Base-by-base conservation (phyloP, 2,113 vertebrate genomes). In the Cololabis saira region DNA sequence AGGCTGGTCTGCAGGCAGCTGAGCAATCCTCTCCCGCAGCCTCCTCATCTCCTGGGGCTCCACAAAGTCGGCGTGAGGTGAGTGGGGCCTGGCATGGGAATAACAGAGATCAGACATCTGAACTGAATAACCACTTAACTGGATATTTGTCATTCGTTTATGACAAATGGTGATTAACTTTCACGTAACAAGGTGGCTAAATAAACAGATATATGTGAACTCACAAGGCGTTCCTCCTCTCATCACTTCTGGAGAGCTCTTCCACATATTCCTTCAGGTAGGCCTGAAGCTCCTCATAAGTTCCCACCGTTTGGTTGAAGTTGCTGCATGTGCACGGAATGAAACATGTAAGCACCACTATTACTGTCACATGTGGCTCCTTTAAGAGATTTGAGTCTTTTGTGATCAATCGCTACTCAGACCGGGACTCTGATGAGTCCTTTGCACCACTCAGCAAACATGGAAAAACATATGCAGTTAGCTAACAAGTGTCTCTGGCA, bases 281-380 rank as follows among this genome's bases (percentile, higher is more conserved):
- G 1, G 90, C 92, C 78, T 97, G 95, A 42, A 98, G 93, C 80
- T 98, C 97, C 80, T 96, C 95, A 1, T 96, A 96, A 1, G 96
- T 97, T 61, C 96, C 96, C 18, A 98, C 96, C 15, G 95, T 98
- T 87, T 97, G 95, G 83, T 94, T 97, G 79, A 98, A 98, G 63
- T 95, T 96, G 61, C 97, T 98, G 81, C 1, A 54, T 37, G 63
- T 4, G 37, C 37, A 45, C 6, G 13, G 12, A 16, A 3, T 4
- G 6, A n/a, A n/a, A n/a, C n/a, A n/a, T n/a, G n/a, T n/a, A n/a
- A n/a, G n/a, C n/a, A n/a, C n/a, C n/a, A n/a, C n/a, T n/a, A n/a
- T n/a, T n/a, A n/a, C n/a, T n/a, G n/a, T n/a, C n/a, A n/a, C n/a
- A n/a, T n/a, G n/a, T n/a, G n/a, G n/a, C n/a, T n/a, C n/a, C n/a